Evolutionary conservation across 2,888 invertebrate species (phyloP).

Genomic region (Calameuta idolon): DNA sequence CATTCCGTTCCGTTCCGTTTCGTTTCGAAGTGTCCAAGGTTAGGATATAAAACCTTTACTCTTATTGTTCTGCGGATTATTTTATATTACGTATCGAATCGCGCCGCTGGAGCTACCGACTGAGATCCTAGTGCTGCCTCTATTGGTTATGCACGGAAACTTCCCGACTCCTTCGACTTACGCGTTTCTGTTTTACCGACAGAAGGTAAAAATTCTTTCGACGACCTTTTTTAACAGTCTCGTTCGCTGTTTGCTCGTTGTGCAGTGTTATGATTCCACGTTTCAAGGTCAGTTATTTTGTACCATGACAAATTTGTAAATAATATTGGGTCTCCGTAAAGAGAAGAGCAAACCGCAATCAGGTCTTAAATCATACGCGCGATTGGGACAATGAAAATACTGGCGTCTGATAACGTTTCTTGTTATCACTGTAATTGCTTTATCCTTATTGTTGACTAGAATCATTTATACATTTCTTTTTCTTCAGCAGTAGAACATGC

Average conservation of each 20-base stretch:
- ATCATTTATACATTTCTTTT: neutral
- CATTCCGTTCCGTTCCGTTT: neutral
- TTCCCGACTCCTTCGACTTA: neutral
- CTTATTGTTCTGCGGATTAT: neutral
- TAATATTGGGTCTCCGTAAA: neutral
- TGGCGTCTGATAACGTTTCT: neutral
- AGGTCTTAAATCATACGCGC: neutral
- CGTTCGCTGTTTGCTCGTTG: neutral
- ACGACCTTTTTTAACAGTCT: neutral
- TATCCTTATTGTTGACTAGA: neutral
- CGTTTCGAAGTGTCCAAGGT: neutral
- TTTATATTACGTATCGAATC: neutral
- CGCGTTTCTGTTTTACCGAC: neutral
- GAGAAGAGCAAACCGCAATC: neutral
- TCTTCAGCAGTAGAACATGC: neutral
- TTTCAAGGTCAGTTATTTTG: neutral
- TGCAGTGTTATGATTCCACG: neutral
- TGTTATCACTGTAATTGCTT: neutral
- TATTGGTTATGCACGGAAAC: neutral
- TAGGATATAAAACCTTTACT: neutral
- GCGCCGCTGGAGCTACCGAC: neutral
- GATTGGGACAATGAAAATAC: neutral
- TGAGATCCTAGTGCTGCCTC: neutral
- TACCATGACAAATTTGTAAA: neutral
- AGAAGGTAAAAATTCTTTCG: neutral